These are phyloP conservation scores for Drosophila paulistorum DNA, from an alignment of 1,140 invertebrate genomes.

Conservation along the genomic window DNA sequence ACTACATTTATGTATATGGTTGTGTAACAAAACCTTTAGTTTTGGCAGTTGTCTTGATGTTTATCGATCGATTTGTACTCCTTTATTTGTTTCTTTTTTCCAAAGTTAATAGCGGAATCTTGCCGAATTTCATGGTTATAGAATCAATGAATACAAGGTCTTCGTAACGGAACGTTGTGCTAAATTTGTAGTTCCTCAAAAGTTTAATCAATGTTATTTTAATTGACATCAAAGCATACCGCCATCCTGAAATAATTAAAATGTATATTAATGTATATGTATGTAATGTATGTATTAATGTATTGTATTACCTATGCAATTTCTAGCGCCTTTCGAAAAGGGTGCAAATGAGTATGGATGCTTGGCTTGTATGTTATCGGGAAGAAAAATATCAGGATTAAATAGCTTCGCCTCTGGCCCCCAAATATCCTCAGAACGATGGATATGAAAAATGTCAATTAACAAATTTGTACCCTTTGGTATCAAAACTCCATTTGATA, in stretches of 20 bases:
- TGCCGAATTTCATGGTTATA: conserved; percentile 38
- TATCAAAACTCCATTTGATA: conserved; percentile 50
- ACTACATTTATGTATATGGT: no score
- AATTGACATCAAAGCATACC: conserved; percentile 46
- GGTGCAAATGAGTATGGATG: conserved; percentile 73
- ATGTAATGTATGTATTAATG: no score
- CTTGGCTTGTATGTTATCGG: conserved; percentile 46
- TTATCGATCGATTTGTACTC: no score
- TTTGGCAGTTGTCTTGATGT: no score
- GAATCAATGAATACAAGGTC: conserved; percentile 51
- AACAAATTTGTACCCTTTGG: conserved; percentile 48
- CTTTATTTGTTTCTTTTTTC: not conserved
- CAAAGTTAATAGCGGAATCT: conserved; percentile 7
- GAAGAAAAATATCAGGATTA: conserved; percentile 76
- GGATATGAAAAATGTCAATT: conserved; percentile 54
- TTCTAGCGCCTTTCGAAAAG: conserved; percentile 69
- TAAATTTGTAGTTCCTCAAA: conserved; percentile 56
- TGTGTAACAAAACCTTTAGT: no score
- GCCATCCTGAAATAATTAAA: conserved; percentile 52
- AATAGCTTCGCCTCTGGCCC: conserved; percentile 63
- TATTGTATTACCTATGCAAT: conserved; percentile 64
- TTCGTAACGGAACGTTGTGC: conserved; percentile 22
- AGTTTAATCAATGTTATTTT: conserved; percentile 60
- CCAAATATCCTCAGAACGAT: conserved; percentile 62
- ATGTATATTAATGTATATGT: no score